Conservation (phyloP, 1,140 invertebrate species). For the Ceratitis capitata region DNA sequence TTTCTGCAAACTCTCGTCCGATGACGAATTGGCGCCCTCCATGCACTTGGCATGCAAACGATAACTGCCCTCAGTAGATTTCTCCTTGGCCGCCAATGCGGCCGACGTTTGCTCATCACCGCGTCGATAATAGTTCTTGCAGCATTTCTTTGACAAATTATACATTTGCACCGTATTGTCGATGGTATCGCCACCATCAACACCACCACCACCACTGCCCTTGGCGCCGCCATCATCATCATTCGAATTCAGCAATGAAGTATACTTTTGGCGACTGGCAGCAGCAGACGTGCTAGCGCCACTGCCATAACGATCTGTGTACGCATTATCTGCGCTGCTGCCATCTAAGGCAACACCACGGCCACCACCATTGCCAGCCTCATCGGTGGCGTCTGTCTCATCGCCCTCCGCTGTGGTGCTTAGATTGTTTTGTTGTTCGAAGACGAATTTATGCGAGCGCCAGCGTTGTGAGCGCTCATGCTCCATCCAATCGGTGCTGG, state of each 20-base stretch:
- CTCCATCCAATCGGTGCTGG: conserved; percentile 60
- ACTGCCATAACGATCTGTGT: background rate
- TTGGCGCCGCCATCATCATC: background rate
- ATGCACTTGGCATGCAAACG: conserved; percentile 43
- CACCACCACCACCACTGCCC: conserved; percentile 53
- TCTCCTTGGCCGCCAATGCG: background rate
- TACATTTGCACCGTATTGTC: conserved; percentile 62
- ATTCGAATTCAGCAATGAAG: conserved; percentile 42
- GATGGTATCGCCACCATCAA: conserved; percentile 49
- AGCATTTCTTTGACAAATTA: conserved; percentile 61
- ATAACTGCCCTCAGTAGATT: conserved; percentile 35
- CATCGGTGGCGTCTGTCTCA: conserved; percentile 42
- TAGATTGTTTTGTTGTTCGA: conserved; percentile 58
- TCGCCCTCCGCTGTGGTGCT: conserved; percentile 45
- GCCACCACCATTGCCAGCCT: conserved; percentile 24
- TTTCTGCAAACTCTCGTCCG: conserved; percentile 61
- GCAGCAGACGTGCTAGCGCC: conserved; percentile 11
- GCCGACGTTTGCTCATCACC: conserved; percentile 46
- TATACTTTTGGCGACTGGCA: conserved; percentile 38
- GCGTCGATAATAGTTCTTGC: conserved; percentile 61
- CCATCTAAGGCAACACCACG: background rate
- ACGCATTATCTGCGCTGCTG: background rate
- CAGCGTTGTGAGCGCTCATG: conserved; percentile 52
- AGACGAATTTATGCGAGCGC: conserved; percentile 56
- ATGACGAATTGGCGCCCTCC: conserved; percentile 51